Evolutionary conservation across 2,797 vertebrate species (phyloP).

Genomic region (Galaxias olidus): DNA sequence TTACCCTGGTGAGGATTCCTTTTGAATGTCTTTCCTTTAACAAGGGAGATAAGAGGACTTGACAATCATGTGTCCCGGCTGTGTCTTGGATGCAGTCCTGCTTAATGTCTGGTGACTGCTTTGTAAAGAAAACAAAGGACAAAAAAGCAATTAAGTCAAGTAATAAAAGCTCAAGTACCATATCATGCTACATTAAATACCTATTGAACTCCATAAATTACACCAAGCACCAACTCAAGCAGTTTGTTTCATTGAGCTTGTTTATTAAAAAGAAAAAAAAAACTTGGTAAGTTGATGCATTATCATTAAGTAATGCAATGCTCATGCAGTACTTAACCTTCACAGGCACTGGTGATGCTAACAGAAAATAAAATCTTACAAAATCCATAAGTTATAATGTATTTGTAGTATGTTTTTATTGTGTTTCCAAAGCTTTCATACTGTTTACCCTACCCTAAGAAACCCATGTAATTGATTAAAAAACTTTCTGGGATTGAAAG

Average conservation of each 20-base stretch:
- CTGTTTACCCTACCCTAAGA: not conserved
- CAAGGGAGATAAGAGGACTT: no score
- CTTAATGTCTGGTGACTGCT: slow-evolving; percentile 57
- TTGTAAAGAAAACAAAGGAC: slow-evolving; percentile 76
- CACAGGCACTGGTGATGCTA: slow-evolving; percentile 9
- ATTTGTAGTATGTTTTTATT: no score
- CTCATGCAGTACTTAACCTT: slow-evolving; percentile 8
- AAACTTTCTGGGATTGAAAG: not conserved
- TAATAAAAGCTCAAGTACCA: slow-evolving; percentile 68
- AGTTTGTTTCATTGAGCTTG: slow-evolving; percentile 57
- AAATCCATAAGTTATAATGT: not conserved
- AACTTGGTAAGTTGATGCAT: slow-evolving; percentile 22
- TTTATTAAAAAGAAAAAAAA: slow-evolving; percentile 51
- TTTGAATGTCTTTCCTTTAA: no score
- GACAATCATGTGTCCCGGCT: not conserved
- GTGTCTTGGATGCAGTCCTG: slow-evolving; percentile 33
- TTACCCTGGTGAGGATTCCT: not conserved
- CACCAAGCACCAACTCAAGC: slow-evolving; percentile 59
- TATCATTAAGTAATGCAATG: not conserved
- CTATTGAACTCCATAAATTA: slow-evolving; percentile 67
- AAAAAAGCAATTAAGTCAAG: slow-evolving; percentile 69
- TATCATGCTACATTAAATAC: slow-evolving; percentile 79
- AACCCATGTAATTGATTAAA: slow-evolving; percentile 5
- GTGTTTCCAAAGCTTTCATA: no score
- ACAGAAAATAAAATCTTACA: not conserved